phyloP scores from a whole-genome alignment of 1,140 invertebrate genomes.

The Globodera rostochiensis region DNA sequence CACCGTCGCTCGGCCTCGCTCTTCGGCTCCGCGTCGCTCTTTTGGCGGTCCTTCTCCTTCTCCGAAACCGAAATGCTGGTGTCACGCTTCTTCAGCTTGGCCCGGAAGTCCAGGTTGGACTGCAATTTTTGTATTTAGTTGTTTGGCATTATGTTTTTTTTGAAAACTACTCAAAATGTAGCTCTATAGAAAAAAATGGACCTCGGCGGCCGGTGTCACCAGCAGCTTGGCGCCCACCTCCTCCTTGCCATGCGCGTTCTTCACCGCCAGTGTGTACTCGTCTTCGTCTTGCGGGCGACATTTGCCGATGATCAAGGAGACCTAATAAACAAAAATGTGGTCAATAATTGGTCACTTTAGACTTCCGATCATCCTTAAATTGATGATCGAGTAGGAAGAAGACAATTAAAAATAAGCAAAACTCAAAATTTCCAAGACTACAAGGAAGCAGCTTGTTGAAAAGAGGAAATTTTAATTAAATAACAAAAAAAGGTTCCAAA shows the following conservation, averaged over 20 bases:
- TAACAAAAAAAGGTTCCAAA: no score
- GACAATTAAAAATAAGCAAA: no score
- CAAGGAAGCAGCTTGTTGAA: no score
- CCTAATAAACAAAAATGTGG: slow-evolving; percentile 67
- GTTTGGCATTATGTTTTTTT: no score
- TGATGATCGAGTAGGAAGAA: no score
- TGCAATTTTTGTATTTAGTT: neutral
- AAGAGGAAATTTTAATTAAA: no score
- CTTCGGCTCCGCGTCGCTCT: slow-evolving; percentile 52
- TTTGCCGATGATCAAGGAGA: slow-evolving; percentile 91
- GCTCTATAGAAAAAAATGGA: neutral
- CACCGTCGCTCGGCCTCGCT: slow-evolving; percentile 60
- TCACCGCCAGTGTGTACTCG: slow-evolving; percentile 87
- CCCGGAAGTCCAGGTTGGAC: slow-evolving; percentile 91
- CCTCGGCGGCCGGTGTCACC: slow-evolving; percentile 13
- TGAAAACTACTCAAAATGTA: neutral
- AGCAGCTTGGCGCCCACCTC: slow-evolving; percentile 81
- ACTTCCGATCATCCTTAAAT: no score
- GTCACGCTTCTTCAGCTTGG: slow-evolving; percentile 86
- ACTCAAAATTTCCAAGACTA: no score
- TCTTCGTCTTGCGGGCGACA: slow-evolving; percentile 95
- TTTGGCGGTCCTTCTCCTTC: slow-evolving; percentile 39
- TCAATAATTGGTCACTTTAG: neutral
- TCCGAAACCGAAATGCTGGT: slow-evolving; percentile 37
- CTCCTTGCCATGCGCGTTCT: slow-evolving; percentile 89